A percentile compares a stretch with the other conserved stretches of the same genome.
phyloP scores from a whole-genome alignment of 2,888 invertebrate species.

The Philonicus albiceps region DNA sequence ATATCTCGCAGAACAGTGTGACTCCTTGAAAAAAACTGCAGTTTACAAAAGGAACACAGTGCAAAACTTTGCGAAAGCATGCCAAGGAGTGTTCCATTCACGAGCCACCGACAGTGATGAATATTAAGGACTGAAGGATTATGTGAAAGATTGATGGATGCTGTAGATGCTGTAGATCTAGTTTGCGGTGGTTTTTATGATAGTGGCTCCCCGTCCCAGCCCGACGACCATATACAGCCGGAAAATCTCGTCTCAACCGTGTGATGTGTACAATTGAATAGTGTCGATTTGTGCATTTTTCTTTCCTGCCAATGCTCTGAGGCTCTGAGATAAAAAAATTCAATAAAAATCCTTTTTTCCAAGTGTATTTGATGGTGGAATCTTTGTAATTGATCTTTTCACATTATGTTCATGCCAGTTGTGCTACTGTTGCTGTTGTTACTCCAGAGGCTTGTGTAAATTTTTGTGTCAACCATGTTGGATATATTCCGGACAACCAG shows the following conservation, averaged over 20 bases:
- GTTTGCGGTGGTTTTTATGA: neutral
- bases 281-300: neutral
- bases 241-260: neutral
- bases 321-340: conserved; percentile 10
- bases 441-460: conserved; percentile 14
- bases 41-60: neutral
- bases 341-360: neutral
- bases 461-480: conserved; percentile 45
- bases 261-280: neutral
- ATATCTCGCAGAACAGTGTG: neutral
- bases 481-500: conserved; percentile 51
- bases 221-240: too few species aligned
- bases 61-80: neutral
- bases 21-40: neutral
- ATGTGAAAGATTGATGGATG: conserved; percentile 40
- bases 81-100: neutral
- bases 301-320: neutral
- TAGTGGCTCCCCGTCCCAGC: neutral
- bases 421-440: conserved; percentile 11
- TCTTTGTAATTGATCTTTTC: conserved; percentile 23
- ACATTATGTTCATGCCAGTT: conserved; percentile 30
- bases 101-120: conserved; percentile 22
- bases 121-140: conserved; percentile 35
- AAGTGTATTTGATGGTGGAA: neutral
- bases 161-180: neutral